phyloP scores from a whole-genome alignment of 2,113 vertebrate species.

The Corythornis vintsioides region DNA sequence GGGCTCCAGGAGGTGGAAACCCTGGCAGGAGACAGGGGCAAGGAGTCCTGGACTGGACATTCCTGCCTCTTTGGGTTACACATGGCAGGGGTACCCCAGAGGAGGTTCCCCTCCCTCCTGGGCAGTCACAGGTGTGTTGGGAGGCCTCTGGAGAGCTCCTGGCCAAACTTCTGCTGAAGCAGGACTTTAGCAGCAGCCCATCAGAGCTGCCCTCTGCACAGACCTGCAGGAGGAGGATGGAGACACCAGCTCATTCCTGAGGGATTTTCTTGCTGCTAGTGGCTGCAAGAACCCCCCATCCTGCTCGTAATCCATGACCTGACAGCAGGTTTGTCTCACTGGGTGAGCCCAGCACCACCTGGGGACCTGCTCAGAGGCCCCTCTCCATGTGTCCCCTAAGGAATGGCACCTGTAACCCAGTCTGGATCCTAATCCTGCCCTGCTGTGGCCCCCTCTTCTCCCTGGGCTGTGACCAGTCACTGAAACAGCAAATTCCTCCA shows the following conservation, averaged over 20 bases:
- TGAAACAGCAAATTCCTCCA: not conserved
- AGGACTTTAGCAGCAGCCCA: not conserved
- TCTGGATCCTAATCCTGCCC: not conserved
- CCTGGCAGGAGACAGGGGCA: not conserved
- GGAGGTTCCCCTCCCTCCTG: not conserved
- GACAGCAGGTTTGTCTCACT: not conserved
- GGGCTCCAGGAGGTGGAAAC: not conserved
- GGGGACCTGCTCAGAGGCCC: not conserved
- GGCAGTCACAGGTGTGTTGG: not conserved
- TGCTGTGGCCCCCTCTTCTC: not conserved
- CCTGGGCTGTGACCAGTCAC: not conserved
- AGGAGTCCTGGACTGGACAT: too few relatives aligned
- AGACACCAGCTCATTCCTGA: not conserved
- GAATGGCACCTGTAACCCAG: not conserved
- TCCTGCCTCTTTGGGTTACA: not conserved
- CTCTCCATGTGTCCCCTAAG: not conserved
- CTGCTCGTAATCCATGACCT: not conserved
- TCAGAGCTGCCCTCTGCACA: not conserved
- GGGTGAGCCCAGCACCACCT: not conserved
- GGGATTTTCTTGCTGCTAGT: not conserved
- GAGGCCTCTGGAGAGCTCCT: not conserved
- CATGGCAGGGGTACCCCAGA: fast-evolving
- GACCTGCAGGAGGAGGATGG: constrained; percentile 4
- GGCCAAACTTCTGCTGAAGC: not conserved
- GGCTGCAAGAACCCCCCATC: not conserved